Base-by-base conservation (phyloP, 2,113 vertebrate genomes). In the Gallinago paraguaiae region DNA sequence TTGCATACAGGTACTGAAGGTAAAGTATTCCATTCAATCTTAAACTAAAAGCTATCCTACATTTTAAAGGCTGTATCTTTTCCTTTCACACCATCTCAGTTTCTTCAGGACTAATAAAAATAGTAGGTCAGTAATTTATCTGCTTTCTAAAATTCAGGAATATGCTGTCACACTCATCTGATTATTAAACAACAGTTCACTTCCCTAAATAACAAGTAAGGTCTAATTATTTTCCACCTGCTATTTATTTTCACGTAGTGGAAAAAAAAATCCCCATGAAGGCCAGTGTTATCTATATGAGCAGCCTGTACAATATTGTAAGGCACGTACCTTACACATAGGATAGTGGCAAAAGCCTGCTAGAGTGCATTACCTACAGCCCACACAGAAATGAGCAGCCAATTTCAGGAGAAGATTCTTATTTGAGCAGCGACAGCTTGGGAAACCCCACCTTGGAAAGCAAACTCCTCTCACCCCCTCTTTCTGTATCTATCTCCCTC, bases 151-250 rank as follows among this genome's bases (percentile, higher is more conserved):
- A 97, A 96, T 28, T 93, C 83, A 82, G 88, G 53, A 94, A 61
- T 60, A 74, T 86, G 74, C 85, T 91, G 78, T 88, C 86, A 35
- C 48, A 82, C 59, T 72, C 43, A 54, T 45, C 61, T 6, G 17
- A 80, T 92, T 90, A 88, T 84, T 93, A 76, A 97, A 97, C 88
- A 96, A 94, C 76, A 95, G 64, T 74, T 96, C 79, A 95, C 89
- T 94, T 95, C 56, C 87, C 67, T 39, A 59, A 95, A 68, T 64
- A 88, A 46, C 69, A 79, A 91, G 78, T 48, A 96, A 92, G 35
- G 53, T 78, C 61, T 95, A 86, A 94, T 64, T 93, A 90, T 95
- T 63, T 90, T 92, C 88, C 35, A 95, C 45, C 61, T 96, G 86
- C 85, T 65, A 67, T 84, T 87, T 92, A 90, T 97, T 96, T 93